A percentile compares a stretch with the other conserved stretches of the same genome.
phyloP scores from a whole-genome alignment of 2,113 vertebrate species.

The Cyphomyrus plagiostoma region DNA sequence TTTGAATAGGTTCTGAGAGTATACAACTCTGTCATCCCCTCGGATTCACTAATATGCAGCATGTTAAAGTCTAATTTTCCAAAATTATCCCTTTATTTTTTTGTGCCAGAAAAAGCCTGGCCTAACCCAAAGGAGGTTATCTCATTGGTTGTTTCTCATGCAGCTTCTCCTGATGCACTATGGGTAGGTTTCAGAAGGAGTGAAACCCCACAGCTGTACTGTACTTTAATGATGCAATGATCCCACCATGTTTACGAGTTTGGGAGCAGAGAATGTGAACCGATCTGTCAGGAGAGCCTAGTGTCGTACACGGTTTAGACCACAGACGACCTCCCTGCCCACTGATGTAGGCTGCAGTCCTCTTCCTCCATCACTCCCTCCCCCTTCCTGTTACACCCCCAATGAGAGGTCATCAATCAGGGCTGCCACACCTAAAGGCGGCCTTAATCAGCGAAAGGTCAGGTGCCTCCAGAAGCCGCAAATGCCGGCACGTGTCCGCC shows the following conservation, averaged over 20 bases:
- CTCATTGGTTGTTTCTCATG: neutral
- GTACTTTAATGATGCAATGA: neutral
- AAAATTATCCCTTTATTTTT: neutral
- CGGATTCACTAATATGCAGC: neutral
- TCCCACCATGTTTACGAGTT: neutral
- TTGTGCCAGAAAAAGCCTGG: neutral
- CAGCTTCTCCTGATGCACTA: neutral
- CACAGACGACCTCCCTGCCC: neutral
- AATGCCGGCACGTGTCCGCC: neutral
- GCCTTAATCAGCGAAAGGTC: conserved; percentile 2
- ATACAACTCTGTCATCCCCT: neutral
- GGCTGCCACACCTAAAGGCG: neutral
- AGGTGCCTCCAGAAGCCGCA: neutral
- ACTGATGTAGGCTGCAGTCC: neutral
- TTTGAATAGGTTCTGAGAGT: neutral
- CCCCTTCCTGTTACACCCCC: neutral
- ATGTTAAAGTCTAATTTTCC: neutral
- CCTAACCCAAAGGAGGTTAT: neutral
- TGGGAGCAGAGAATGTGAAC: neutral
- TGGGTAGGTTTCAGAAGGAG: neutral
- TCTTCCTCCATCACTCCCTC: neutral
- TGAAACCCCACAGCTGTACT: neutral
- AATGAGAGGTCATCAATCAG: neutral
- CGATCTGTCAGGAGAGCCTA: neutral
- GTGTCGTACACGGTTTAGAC: neutral